A percentile compares a stretch with the other conserved stretches of the same genome.
Evolutionary conservation across 2,888 invertebrate species (phyloP).

Genomic region (Drosophila nr. medialis): DNA sequence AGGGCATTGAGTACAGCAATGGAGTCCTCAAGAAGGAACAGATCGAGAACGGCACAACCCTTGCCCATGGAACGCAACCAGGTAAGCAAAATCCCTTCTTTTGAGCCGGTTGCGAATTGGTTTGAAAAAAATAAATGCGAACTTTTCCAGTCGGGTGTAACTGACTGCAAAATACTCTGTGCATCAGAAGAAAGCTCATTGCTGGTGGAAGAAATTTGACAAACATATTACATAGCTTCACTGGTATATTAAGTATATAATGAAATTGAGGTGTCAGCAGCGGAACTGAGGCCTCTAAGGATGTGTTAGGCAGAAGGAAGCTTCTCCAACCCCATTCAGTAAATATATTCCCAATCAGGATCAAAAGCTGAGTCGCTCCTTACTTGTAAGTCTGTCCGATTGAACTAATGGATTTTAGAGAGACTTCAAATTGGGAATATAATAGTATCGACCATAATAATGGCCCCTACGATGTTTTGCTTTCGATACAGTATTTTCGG

Average conservation of each 20-base stretch:
- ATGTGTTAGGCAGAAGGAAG: neutral
- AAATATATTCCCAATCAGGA: neutral
- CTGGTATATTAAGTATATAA: neutral
- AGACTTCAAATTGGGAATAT: neutral
- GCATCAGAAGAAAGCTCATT: neutral
- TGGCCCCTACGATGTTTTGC: neutral
- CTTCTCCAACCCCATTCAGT: neutral
- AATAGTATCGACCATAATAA: neutral
- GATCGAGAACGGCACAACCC: conserved; percentile 67
- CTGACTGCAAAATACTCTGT: neutral
- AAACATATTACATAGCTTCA: neutral
- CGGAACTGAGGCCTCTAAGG: neutral
- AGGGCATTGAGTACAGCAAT: conserved; percentile 66
- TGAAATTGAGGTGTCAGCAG: neutral
- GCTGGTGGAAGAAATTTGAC: neutral
- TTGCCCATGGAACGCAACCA: conserved; percentile 47
- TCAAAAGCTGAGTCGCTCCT: neutral
- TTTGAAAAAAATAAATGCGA: neutral
- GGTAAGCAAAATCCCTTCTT: conserved; percentile 39
- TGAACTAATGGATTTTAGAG: too few relatives aligned
- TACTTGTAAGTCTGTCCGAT: neutral
- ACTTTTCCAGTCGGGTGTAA: neutral
- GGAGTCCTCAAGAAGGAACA: conserved; percentile 79
- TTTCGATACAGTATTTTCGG: neutral
- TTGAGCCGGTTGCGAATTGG: neutral